Conservation (phyloP, 1,140 invertebrate genomes). For the Archivesica marissinica region DNA sequence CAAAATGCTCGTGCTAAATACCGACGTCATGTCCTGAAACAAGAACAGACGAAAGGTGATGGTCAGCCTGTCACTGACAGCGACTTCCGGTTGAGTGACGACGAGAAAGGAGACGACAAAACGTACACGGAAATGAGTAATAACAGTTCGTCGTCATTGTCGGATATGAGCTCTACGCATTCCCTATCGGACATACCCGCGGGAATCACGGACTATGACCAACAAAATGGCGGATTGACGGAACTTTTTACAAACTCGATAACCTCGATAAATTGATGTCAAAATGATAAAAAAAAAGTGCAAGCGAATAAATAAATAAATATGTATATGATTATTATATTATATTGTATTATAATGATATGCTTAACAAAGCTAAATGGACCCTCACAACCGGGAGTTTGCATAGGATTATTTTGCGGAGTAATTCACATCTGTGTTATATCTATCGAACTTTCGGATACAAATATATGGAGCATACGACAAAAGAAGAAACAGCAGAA, state of each 20-base stretch:
- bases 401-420: too few relatives aligned
- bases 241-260: slow-evolving; percentile 68
- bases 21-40: slow-evolving; percentile 95
- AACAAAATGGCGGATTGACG: slow-evolving; percentile 44
- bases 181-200: slow-evolving; percentile 63
- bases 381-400: too few relatives aligned
- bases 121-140: slow-evolving; percentile 54
- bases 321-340: too few relatives aligned
- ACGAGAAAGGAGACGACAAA: slow-evolving; percentile 60
- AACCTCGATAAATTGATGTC: slow-evolving; percentile 59
- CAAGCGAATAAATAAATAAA: too few relatives aligned
- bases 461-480: too few relatives aligned
- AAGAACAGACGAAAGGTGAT: slow-evolving; percentile 85
- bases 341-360: too few relatives aligned
- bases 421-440: too few relatives aligned
- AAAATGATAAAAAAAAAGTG: neutral
- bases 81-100: slow-evolving; percentile 47
- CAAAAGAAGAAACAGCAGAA: too few relatives aligned
- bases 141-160: slow-evolving; percentile 64
- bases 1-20: slow-evolving; percentile 98
- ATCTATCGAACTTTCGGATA: too few relatives aligned
- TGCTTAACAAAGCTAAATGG: too few relatives aligned
- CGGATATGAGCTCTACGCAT: slow-evolving; percentile 66
- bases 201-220: slow-evolving; percentile 52
- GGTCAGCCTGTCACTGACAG: slow-evolving; percentile 33